These are phyloP conservation scores for Plotosus lineatus DNA, from an alignment of 2,113 vertebrate genomes.

Conservation along the genomic window DNA sequence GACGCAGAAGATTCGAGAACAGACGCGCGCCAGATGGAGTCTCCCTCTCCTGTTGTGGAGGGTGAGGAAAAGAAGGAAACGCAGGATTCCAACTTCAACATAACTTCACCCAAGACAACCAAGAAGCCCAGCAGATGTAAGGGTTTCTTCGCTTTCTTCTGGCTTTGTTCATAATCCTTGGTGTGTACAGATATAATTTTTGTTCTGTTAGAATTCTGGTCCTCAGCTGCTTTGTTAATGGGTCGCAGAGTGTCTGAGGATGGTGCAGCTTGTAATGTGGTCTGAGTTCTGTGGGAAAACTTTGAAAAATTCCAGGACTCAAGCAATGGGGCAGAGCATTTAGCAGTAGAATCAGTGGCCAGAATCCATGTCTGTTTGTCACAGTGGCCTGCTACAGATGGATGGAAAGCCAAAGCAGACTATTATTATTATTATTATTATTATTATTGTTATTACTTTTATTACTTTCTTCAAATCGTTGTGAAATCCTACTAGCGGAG, in stretches of 20 bases:
- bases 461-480: too few relatives aligned
- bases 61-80: constrained; percentile 11
- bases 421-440: too few relatives aligned
- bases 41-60: not conserved
- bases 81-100: not conserved
- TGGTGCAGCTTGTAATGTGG: not conserved
- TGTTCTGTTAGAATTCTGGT: not conserved
- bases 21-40: not conserved
- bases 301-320: too few relatives aligned
- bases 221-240: not conserved
- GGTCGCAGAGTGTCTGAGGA: not conserved
- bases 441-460: too few relatives aligned
- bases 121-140: constrained; percentile 27
- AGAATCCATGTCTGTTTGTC: too few relatives aligned
- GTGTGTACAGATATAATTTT: not conserved
- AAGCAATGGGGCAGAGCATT: too few relatives aligned
- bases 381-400: too few relatives aligned
- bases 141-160: not conserved
- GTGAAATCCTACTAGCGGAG: too few relatives aligned
- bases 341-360: too few relatives aligned
- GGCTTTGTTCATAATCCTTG: not conserved
- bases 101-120: not conserved
- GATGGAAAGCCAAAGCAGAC: too few relatives aligned
- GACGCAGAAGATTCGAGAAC: not conserved
- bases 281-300: not conserved